Conservation (phyloP, 2,888 invertebrate species). For the Synergus umbraculus region DNA sequence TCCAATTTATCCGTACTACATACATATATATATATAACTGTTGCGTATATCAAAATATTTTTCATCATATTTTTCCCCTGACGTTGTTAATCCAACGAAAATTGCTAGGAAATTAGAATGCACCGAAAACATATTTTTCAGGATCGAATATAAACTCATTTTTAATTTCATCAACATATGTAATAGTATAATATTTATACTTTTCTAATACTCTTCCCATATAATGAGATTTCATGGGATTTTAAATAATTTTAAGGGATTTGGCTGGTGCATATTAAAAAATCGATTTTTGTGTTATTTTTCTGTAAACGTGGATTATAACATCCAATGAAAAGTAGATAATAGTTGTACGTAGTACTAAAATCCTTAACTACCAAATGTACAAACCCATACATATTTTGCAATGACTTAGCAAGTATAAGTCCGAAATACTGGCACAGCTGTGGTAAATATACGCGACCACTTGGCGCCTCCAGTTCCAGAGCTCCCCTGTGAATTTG, state of each 20-base stretch:
- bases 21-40: background rate
- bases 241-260: too few species aligned
- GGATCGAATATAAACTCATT: constrained; percentile 19
- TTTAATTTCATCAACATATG: background rate
- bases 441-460: constrained; percentile 42
- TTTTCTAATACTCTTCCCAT: too few species aligned
- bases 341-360: constrained; percentile 5
- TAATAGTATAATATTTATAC: background rate
- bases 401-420: constrained; percentile 40
- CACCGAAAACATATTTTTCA: constrained; percentile 6
- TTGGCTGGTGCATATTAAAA: too few species aligned
- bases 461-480: constrained; percentile 37
- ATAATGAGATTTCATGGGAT: too few species aligned
- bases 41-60: constrained; percentile 24
- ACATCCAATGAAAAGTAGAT: background rate
- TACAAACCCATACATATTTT: constrained; percentile 24
- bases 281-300: background rate
- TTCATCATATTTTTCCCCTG: constrained; percentile 12
- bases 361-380: constrained; percentile 16
- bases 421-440: constrained; percentile 42
- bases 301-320: background rate
- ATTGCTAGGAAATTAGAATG: constrained; percentile 21
- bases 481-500: constrained; percentile 34
- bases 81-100: constrained; percentile 15
- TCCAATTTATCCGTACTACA: background rate